These are phyloP conservation scores for Rhyacichthys aspro DNA, from an alignment of 2,797 vertebrate species.

Conservation along the genomic window DNA sequence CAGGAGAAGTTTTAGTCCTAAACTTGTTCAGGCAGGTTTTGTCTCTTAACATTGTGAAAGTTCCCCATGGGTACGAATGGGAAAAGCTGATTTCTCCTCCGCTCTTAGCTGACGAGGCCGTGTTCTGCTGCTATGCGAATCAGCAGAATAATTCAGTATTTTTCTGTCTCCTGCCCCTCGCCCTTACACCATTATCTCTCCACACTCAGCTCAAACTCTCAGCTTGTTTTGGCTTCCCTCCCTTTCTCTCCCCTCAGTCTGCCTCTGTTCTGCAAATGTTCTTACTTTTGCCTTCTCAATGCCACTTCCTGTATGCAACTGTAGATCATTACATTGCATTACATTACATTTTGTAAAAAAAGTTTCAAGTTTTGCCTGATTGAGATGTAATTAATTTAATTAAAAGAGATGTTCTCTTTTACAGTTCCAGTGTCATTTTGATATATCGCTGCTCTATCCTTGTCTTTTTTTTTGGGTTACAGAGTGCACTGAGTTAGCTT, in stretches of 20 bases:
- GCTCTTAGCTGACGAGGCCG: constrained; percentile 49
- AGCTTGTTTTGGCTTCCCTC: constrained; percentile 17
- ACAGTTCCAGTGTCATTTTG: neutral
- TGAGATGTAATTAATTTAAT: constrained; percentile 1
- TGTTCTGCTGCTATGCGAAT: constrained; percentile 51
- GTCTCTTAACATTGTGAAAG: constrained; percentile 40
- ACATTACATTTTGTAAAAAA: neutral
- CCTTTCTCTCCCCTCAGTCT: neutral
- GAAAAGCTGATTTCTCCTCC: constrained; percentile 53
- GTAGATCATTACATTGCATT: too few species aligned
- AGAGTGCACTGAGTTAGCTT: too few species aligned
- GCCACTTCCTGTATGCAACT: neutral
- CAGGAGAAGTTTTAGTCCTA: constrained; percentile 27
- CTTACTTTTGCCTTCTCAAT: neutral
- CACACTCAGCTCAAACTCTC: constrained; percentile 4
- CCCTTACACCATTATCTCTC: neutral
- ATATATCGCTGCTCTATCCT: too few species aligned
- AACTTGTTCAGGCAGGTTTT: constrained; percentile 14
- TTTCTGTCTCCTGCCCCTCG: constrained; percentile 26
- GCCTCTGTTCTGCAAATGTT: neutral
- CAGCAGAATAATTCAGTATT: constrained; percentile 60
- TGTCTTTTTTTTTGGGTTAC: too few species aligned
- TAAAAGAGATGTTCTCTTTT: neutral
- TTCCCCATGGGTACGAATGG: constrained; percentile 14
- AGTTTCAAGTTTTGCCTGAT: neutral